phyloP scores from a whole-genome alignment of 2,113 vertebrate genomes.

The Podarcis raffonei region DNA sequence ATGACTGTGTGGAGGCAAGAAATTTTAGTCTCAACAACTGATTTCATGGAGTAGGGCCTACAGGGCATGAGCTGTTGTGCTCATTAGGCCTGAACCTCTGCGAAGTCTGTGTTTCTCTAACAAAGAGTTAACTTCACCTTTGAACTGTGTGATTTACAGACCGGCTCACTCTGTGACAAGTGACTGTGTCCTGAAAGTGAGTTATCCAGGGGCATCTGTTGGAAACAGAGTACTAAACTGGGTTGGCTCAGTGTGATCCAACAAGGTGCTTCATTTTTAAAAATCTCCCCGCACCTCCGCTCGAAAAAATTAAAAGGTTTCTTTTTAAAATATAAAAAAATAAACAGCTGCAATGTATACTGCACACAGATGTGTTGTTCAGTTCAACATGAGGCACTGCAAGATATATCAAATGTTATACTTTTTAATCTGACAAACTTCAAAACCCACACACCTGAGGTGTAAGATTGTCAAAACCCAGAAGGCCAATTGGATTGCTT shows the following conservation, averaged over 20 bases:
- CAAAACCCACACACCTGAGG: not conserved
- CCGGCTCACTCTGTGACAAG: too few relatives aligned
- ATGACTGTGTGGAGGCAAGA: too few relatives aligned
- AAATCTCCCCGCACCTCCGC: not conserved
- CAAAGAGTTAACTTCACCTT: too few relatives aligned
- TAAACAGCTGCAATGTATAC: not conserved
- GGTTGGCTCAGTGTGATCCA: not conserved
- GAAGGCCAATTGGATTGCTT: conserved; percentile 18
- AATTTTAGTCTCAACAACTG: too few relatives aligned
- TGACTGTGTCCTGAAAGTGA: not conserved
- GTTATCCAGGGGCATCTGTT: not conserved
- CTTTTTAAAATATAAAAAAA: too few relatives aligned
- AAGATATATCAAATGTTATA: not conserved
- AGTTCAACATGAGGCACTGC: not conserved
- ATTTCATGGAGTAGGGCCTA: too few relatives aligned
- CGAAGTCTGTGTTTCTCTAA: too few relatives aligned
- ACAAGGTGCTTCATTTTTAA: not conserved
- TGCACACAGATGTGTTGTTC: not conserved
- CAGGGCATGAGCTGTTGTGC: too few relatives aligned
- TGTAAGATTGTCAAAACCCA: conserved; percentile 14
- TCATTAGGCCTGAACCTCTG: too few relatives aligned
- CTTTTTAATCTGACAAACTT: not conserved
- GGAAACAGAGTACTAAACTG: not conserved
- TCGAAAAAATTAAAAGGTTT: too few relatives aligned
- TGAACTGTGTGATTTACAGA: too few relatives aligned